Conservation (phyloP, 2,888 invertebrate genomes). For the Uloborus plumipes region DNA sequence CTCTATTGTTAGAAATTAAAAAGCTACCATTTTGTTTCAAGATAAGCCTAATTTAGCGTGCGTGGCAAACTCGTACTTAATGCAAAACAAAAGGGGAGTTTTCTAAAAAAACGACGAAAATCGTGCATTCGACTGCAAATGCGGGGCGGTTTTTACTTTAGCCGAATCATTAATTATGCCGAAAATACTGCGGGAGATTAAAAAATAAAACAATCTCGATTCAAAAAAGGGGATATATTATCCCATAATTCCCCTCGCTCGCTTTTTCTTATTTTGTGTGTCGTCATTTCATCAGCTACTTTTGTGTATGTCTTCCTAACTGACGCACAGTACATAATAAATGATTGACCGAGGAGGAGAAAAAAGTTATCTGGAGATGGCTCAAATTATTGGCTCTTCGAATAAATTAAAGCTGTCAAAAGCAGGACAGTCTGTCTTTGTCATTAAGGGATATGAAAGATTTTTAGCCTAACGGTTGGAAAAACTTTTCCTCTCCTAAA, state of each 20-base stretch:
- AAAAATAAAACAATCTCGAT: conserved; percentile 20
- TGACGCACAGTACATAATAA: conserved; percentile 58
- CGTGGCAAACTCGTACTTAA: conserved; percentile 14
- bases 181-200: conserved; percentile 53
- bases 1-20: conserved; percentile 9
- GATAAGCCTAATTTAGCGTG: conserved; percentile 58
- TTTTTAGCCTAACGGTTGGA: conserved; percentile 63
- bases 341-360: conserved; percentile 51
- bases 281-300: conserved; percentile 54
- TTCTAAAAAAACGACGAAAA: conserved; percentile 45
- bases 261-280: conserved; percentile 33
- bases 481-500: conserved; percentile 55
- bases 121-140: conserved; percentile 51
- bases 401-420: conserved; percentile 64
- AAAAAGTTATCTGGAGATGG: conserved; percentile 60
- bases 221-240: conserved; percentile 55
- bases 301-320: conserved; percentile 42
- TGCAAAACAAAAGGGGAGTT: conserved; percentile 43
- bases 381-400: conserved; percentile 63
- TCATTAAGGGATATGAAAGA: conserved; percentile 63
- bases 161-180: conserved; percentile 58
- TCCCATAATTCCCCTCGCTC: conserved; percentile 11
- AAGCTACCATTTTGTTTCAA: conserved; percentile 34
- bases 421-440: conserved; percentile 61
- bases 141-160: conserved; percentile 37